A percentile compares a stretch with the other conserved stretches of the same genome.
Conservation (phyloP, 2,797 vertebrate genomes). For the Phrynocephalus guinanensis region DNA sequence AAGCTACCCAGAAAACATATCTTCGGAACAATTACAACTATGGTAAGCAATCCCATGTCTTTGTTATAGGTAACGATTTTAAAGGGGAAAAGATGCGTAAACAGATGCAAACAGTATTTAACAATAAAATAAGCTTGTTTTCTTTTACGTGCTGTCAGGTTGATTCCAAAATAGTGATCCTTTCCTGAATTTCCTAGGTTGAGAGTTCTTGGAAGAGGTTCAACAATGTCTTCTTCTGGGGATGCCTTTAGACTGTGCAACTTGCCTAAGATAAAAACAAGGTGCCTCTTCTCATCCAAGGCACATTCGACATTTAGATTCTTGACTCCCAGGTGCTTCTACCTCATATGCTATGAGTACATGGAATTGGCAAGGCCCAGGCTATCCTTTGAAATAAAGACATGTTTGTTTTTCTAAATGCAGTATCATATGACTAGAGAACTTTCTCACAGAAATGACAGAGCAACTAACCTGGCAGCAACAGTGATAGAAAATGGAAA, state of each 20-base stretch:
- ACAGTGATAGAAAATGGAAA: background rate
- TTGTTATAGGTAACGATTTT: background rate
- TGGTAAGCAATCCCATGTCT: slow-evolving; percentile 79
- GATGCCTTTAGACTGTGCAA: no score
- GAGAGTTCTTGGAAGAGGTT: no score
- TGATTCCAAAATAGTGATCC: no score
- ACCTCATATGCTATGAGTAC: no score
- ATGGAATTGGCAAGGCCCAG: background rate
- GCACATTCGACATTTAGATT: no score
- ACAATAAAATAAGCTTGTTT: no score
- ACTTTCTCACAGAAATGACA: background rate
- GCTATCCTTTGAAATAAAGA: background rate
- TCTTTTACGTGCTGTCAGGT: no score
- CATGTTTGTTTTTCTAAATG: background rate
- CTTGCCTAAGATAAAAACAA: no score
- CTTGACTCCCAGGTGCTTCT: background rate
- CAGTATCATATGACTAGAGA: background rate
- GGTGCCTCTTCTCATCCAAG: no score
- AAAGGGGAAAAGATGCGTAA: background rate
- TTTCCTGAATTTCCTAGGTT: no score
- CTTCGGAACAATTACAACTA: slow-evolving; percentile 97
- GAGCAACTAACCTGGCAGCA: background rate
- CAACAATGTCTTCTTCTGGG: no score
- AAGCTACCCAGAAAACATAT: slow-evolving; percentile 87
- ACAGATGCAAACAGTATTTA: no score